phyloP scores from a whole-genome alignment of 2,797 vertebrate genomes.

The Gymnocypris eckloni region DNA sequence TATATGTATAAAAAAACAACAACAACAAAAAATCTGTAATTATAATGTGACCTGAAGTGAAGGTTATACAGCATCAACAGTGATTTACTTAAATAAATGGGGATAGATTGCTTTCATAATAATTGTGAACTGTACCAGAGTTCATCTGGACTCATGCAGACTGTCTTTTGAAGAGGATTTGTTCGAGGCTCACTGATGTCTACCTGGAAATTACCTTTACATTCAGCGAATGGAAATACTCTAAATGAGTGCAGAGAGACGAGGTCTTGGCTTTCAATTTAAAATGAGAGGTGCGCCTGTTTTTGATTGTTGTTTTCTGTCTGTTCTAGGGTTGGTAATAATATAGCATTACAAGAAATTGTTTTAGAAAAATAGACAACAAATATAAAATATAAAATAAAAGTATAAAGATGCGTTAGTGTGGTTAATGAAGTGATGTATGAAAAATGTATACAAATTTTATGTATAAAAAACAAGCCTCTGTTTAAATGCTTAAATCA shows the following conservation, averaged over 20 bases:
- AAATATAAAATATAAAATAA: not conserved
- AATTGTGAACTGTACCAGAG: not conserved
- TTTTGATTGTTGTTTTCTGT: not conserved
- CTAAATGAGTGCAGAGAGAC: not conserved
- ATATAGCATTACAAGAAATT: not conserved
- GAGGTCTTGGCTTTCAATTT: not conserved
- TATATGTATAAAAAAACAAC: too few relatives aligned
- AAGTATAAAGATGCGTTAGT: not conserved
- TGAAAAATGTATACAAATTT: too few relatives aligned
- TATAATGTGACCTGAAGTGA: not conserved
- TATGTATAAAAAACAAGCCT: not conserved
- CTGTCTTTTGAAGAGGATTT: not conserved
- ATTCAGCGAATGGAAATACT: not conserved
- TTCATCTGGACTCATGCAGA: not conserved
- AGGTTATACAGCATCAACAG: not conserved
- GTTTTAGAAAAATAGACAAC: not conserved
- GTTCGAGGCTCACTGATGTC: not conserved
- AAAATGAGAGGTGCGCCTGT: not conserved
- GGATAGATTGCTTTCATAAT: not conserved
- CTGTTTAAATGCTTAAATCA: not conserved
- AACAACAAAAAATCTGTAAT: too few relatives aligned
- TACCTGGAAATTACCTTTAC: not conserved
- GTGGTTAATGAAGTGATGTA: not conserved
- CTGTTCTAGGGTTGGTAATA: not conserved
- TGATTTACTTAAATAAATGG: not conserved